Evolutionary conservation across 35 echinoderm and acorn worm genomes (phyloP).

Genomic region (Heliocidaris tuberculata): DNA sequence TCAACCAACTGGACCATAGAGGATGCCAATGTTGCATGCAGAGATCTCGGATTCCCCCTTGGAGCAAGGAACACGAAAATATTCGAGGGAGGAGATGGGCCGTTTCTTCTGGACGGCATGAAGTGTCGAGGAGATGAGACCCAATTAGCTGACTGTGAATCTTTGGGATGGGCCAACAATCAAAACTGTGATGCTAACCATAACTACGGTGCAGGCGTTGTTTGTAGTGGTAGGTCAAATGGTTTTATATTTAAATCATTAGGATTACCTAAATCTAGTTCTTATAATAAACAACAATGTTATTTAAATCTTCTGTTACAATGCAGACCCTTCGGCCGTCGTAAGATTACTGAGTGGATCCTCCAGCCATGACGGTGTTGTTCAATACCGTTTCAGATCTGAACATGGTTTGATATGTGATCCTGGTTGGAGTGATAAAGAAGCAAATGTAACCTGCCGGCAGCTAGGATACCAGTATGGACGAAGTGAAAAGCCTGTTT

Average conservation of each 20-base stretch:
- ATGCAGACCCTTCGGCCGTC: neutral
- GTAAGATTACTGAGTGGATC: slow-evolving; percentile 23
- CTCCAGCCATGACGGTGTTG: neutral
- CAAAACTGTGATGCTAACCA: neutral
- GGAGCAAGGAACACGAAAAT: neutral
- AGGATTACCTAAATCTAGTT: no score
- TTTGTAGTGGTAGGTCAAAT: slow-evolving; percentile 34
- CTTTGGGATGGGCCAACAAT: slow-evolving; percentile 55
- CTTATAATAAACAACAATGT: no score
- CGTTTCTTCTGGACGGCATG: slow-evolving; percentile 76
- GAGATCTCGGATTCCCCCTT: slow-evolving; percentile 18
- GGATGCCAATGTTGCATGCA: slow-evolving; percentile 42
- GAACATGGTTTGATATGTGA: slow-evolving; percentile 13
- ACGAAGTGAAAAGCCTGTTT: neutral
- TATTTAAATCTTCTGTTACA: no score
- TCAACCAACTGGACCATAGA: neutral
- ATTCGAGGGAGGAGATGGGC: slow-evolving; percentile 48
- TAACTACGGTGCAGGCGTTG: neutral
- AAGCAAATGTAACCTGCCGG: neutral
- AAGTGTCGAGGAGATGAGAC: slow-evolving; percentile 71
- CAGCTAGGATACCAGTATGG: slow-evolving; percentile 31
- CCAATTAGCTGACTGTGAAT: slow-evolving; percentile 59
- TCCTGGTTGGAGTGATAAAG: neutral
- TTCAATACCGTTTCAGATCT: neutral
- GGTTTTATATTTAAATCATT: no score